Conservation (phyloP, 2,888 invertebrate genomes). For the Apoda limacodes region DNA sequence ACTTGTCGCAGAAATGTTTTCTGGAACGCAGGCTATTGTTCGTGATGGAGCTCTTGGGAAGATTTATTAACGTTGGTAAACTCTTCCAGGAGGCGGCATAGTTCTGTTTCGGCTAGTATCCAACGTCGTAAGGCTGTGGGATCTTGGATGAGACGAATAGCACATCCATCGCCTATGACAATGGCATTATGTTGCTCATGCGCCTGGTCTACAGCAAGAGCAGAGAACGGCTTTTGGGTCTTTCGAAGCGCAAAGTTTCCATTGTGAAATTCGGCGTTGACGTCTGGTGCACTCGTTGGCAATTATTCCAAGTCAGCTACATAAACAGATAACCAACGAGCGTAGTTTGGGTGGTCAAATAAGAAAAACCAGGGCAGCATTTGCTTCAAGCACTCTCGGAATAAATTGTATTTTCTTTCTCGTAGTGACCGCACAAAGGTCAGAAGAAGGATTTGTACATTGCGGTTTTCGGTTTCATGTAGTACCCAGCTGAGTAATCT, state of each 20-base stretch:
- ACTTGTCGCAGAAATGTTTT: slow-evolving; percentile 10
- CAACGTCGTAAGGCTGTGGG: slow-evolving; percentile 14
- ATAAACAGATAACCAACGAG: slow-evolving; percentile 8
- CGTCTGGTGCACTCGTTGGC: slow-evolving; percentile 11
- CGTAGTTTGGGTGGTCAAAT: slow-evolving; percentile 8
- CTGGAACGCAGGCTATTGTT: slow-evolving; percentile 12
- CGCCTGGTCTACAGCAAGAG: slow-evolving; percentile 22
- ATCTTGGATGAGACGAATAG: slow-evolving; percentile 18
- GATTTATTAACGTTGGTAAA: slow-evolving; percentile 7
- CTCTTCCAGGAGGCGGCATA: slow-evolving; percentile 11
- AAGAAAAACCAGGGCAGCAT: slow-evolving; percentile 6
- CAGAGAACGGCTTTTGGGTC: slow-evolving; percentile 20
- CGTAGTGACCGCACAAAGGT: slow-evolving; percentile 7
- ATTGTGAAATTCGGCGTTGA: slow-evolving; percentile 11
- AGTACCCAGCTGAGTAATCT: too few relatives aligned
- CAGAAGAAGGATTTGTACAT: slow-evolving; percentile 6
- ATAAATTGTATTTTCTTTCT: slow-evolving; percentile 7
- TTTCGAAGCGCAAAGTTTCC: slow-evolving; percentile 14
- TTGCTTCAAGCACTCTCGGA: slow-evolving; percentile 8
- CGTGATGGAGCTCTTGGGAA: slow-evolving; percentile 7
- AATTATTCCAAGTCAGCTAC: slow-evolving; percentile 6
- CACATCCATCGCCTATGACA: slow-evolving; percentile 21
- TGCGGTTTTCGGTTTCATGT: too few relatives aligned
- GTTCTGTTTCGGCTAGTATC: slow-evolving; percentile 14
- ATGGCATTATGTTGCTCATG: slow-evolving; percentile 23